A percentile compares a stretch with the other conserved stretches of the same genome.
phyloP scores from a whole-genome alignment of 2,113 vertebrate genomes.

The human (Homo sapiens) region DNA sequence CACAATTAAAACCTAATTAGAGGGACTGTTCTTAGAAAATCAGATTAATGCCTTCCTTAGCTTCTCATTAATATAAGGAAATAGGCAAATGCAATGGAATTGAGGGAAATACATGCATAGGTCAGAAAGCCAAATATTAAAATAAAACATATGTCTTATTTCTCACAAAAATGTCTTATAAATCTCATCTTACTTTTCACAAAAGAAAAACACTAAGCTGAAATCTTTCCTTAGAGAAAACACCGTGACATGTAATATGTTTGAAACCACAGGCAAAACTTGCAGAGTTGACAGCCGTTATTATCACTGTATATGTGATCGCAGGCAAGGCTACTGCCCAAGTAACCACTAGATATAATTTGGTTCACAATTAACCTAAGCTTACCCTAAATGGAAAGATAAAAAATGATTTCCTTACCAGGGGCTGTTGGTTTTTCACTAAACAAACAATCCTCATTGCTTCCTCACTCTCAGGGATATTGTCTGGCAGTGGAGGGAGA shows the following conservation, averaged over 20 bases:
- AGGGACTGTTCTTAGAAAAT: neutral
- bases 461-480: slow-evolving; percentile 93
- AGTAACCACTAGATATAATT: neutral
- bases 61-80: neutral
- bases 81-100: neutral
- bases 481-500: slow-evolving; percentile 92
- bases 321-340: neutral
- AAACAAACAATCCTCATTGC: slow-evolving; percentile 95
- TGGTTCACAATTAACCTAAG: neutral
- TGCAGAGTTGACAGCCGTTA: neutral
- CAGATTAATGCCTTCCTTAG: neutral
- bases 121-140: slow-evolving; percentile 15
- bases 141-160: neutral
- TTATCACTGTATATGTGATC: neutral
- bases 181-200: neutral
- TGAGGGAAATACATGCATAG: neutral
- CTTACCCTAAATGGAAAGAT: slow-evolving; percentile 3
- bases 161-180: neutral
- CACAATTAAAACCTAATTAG: neutral
- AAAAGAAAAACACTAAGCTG: neutral
- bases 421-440: slow-evolving; percentile 97
- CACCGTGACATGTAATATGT: neutral
- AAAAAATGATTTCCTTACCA: slow-evolving; percentile 87
- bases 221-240: neutral
- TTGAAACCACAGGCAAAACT: neutral